A percentile compares a stretch with the other conserved stretches of the same genome.
Evolutionary conservation across 1,140 invertebrate species (phyloP).

Genomic region (Anastatus disparis): DNA sequence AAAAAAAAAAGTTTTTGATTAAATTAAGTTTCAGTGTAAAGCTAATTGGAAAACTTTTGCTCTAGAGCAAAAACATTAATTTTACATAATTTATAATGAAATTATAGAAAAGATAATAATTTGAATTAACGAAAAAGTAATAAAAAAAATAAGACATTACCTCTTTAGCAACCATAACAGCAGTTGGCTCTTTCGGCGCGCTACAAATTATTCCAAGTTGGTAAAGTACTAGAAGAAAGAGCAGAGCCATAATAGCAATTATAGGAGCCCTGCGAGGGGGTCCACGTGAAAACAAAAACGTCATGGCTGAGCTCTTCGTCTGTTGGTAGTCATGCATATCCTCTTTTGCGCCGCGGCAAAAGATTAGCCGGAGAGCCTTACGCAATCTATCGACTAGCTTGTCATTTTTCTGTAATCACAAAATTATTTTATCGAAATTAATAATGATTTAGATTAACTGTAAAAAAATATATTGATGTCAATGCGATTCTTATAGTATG

Average conservation of each 20-base stretch:
- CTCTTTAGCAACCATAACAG: slow-evolving; percentile 62
- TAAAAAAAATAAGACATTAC: slow-evolving; percentile 43
- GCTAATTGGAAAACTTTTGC: too few species aligned
- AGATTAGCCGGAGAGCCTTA: too few species aligned
- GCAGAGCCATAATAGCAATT: slow-evolving; percentile 56
- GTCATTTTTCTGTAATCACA: slow-evolving; percentile 21
- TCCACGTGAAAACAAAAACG: slow-evolving; percentile 57
- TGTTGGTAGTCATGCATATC: slow-evolving; percentile 31
- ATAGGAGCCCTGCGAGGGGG: slow-evolving; percentile 59
- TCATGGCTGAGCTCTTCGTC: slow-evolving; percentile 49
- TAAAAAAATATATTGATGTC: too few species aligned
- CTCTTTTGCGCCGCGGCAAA: too few species aligned
- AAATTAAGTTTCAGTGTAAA: too few species aligned
- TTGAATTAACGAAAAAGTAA: neutral
- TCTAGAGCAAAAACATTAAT: too few species aligned
- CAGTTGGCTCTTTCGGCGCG: slow-evolving; percentile 52
- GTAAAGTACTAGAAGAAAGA: slow-evolving; percentile 60
- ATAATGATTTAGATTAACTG: too few species aligned
- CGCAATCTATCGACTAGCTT: slow-evolving; percentile 10
- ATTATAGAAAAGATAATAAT: too few species aligned
- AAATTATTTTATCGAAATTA: too few species aligned
- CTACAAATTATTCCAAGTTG: slow-evolving; percentile 63
- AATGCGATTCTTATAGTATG: too few species aligned
- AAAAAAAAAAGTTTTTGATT: too few species aligned
- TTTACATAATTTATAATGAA: too few species aligned